Percentiles rank a stretch among this genome's conserved stretches.
These are phyloP conservation scores for Crioceris asparagi DNA, from an alignment of 2,888 invertebrate genomes.

Conservation along the genomic window DNA sequence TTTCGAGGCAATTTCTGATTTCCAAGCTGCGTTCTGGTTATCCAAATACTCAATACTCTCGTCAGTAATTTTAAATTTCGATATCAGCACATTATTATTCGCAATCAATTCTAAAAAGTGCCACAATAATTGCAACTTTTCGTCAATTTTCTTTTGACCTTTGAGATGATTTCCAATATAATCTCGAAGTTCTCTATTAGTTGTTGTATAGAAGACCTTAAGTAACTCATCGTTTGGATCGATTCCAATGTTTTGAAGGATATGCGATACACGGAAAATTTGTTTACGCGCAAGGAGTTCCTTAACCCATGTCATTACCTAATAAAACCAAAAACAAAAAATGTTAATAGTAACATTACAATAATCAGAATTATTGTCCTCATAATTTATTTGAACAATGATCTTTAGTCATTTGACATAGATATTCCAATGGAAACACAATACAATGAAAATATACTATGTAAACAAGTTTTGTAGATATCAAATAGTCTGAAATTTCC, in stretches of 20 bases:
- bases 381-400: no score
- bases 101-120: constrained; percentile 32
- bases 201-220: constrained; percentile 47
- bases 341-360: constrained; percentile 1
- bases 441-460: constrained; percentile 1
- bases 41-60: constrained; percentile 25
- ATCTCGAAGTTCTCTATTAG: constrained; percentile 49
- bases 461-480: constrained; percentile 4
- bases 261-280: constrained; percentile 53
- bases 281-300: constrained; percentile 52
- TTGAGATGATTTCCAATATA: constrained; percentile 56
- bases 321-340: constrained; percentile 18
- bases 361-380: no score
- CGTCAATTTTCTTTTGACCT: constrained; percentile 37
- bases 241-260: constrained; percentile 51
- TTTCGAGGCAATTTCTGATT: constrained; percentile 44
- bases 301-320: constrained; percentile 53
- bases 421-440: constrained; percentile 2
- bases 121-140: constrained; percentile 35
- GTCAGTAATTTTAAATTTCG: constrained; percentile 16
- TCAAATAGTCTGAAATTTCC: neutral
- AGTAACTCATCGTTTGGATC: constrained; percentile 48
- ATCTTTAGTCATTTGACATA: constrained; percentile 15
- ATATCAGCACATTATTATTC: constrained; percentile 18
- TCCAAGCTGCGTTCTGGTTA: constrained; percentile 43